Conservation (phyloP, 2,113 vertebrate genomes). For the Oxyruncus cristatus region DNA sequence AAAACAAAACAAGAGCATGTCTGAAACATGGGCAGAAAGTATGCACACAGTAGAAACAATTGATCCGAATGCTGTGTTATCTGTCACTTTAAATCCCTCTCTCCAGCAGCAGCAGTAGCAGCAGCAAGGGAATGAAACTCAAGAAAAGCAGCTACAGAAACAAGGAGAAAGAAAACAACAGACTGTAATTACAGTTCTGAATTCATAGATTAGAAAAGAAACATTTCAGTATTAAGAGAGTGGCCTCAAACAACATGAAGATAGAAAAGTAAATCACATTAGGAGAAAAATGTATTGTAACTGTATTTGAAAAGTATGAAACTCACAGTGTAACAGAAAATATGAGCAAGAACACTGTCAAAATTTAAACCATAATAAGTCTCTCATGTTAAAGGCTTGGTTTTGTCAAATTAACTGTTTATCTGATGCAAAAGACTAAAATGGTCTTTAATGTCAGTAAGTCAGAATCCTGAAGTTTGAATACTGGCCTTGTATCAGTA, state of each 20-base stretch:
- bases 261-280: background rate
- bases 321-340: background rate
- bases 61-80: constrained; percentile 20
- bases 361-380: background rate
- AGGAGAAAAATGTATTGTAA: background rate
- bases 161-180: background rate
- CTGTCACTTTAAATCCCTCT: constrained; percentile 35
- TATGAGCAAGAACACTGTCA: background rate
- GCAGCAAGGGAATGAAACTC: background rate
- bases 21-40: constrained; percentile 16
- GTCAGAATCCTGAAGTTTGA: background rate
- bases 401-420: background rate
- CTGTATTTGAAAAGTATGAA: background rate
- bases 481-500: background rate
- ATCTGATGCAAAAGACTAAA: background rate
- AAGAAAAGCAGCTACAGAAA: background rate
- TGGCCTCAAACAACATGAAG: background rate
- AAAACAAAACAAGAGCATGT: background rate
- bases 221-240: background rate
- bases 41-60: background rate
- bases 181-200: background rate
- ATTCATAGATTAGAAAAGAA: background rate
- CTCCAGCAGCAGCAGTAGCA: background rate
- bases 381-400: background rate
- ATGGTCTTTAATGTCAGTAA: background rate